A percentile compares a stretch with the other conserved stretches of the same genome.
Conservation (phyloP, 2,797 vertebrate genomes). For the Danio jaintianensis region DNA sequence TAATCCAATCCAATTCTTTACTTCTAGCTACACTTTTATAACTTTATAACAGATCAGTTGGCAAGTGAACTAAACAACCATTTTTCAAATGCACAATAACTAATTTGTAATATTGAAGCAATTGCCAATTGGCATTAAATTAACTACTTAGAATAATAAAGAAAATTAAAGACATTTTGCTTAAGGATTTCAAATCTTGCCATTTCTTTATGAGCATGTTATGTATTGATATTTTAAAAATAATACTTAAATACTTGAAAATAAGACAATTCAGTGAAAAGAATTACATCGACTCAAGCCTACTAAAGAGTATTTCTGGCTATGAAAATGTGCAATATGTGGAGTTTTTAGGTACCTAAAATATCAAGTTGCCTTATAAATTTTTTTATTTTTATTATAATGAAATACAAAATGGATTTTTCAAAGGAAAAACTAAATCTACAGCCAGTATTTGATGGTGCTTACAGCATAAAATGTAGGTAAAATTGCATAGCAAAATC, state of each 20-base stretch:
- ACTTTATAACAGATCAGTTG: conserved; percentile 10
- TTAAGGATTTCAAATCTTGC: conserved; percentile 61
- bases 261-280: background rate
- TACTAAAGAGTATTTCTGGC: background rate
- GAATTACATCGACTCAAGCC: background rate
- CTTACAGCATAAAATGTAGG: background rate
- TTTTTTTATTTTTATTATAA: background rate
- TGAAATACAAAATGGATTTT: background rate
- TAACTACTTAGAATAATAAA: conserved; percentile 6
- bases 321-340: background rate
- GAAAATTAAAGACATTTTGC: conserved; percentile 69
- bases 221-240: background rate
- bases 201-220: conserved; percentile 10
- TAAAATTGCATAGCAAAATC: background rate
- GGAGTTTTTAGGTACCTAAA: background rate
- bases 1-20: conserved; percentile 30
- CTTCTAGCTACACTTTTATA: conserved; percentile 3
- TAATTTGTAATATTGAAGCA: background rate
- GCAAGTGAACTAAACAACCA: background rate
- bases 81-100: background rate
- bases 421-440: background rate
- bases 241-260: background rate
- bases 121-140: conserved; percentile 1
- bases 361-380: background rate
- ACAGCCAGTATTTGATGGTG: conserved; percentile 2